Conservation (phyloP, 2,888 invertebrate species). For the Hipparchia sbordonii region DNA sequence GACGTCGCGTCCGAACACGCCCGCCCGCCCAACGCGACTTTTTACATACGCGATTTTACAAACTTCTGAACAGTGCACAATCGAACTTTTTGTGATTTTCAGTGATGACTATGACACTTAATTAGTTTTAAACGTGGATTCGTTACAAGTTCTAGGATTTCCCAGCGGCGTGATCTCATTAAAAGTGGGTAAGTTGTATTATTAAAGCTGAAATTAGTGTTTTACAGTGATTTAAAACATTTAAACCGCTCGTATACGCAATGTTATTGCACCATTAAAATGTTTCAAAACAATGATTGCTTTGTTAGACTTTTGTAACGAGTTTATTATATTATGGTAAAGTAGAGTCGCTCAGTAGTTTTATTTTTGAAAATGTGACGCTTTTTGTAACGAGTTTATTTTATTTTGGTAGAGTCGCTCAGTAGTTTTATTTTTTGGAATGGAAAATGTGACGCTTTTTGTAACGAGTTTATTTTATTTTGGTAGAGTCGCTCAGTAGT, state of each 20-base stretch:
- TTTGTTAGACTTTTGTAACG: not conserved
- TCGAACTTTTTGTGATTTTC: conserved; percentile 5
- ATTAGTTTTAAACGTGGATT: not conserved
- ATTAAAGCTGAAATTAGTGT: conserved; percentile 36
- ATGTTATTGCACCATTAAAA: conserved; percentile 36
- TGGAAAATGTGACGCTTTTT: too few species aligned
- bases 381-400: too few species aligned
- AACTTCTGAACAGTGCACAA: conserved; percentile 6
- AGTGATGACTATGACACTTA: not conserved
- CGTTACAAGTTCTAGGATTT: conserved; percentile 11
- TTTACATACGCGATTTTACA: not conserved
- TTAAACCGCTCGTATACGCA: conserved; percentile 40
- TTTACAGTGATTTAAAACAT: conserved; percentile 41
- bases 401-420: too few species aligned
- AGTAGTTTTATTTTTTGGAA: too few species aligned
- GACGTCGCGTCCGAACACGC: not conserved
- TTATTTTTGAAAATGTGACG: too few species aligned
- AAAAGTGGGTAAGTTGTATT: conserved; percentile 72
- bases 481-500: too few species aligned
- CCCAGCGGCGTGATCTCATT: conserved; percentile 35
- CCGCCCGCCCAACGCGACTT: conserved; percentile 8
- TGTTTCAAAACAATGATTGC: conserved; percentile 8
- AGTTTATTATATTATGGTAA: not conserved
- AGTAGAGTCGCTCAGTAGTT: not conserved
- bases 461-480: too few species aligned